Percentiles rank a stretch among this genome's conserved stretches.
Evolutionary conservation across 2,888 invertebrate species (phyloP).

Genomic region (Sipha maydis): DNA sequence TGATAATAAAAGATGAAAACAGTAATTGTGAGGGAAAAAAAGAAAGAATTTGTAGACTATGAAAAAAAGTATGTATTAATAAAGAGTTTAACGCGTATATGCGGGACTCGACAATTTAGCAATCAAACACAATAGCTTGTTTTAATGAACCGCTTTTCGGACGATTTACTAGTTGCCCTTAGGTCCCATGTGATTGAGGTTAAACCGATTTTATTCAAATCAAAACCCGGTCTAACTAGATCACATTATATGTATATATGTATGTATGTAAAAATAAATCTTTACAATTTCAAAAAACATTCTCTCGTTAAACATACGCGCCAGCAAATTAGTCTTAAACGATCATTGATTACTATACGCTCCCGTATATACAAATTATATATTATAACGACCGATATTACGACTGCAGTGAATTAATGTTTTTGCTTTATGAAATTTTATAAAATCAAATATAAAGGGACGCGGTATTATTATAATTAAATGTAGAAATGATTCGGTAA

Average conservation of each 20-base stretch:
- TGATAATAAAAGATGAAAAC: constrained; percentile 61
- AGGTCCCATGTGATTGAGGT: constrained; percentile 55
- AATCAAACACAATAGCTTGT: constrained; percentile 57
- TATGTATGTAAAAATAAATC: constrained; percentile 4
- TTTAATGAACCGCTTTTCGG: constrained; percentile 61
- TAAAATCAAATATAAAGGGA: not conserved
- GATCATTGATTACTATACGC: constrained; percentile 25
- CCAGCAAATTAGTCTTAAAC: constrained; percentile 23
- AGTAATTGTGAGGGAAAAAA: constrained; percentile 60
- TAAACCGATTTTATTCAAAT: constrained; percentile 61
- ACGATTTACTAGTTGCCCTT: constrained; percentile 56
- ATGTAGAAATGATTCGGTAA: not conserved
- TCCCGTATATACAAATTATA: not conserved
- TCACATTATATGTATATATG: not conserved
- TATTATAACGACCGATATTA: not conserved
- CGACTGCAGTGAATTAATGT: not conserved
- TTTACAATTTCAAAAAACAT: constrained; percentile 33
- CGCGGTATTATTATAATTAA: not conserved
- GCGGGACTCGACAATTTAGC: constrained; percentile 62
- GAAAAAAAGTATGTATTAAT: constrained; percentile 56
- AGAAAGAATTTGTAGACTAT: constrained; percentile 59
- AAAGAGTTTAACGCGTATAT: constrained; percentile 59
- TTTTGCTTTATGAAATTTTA: not conserved
- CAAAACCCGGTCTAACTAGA: constrained; percentile 54
- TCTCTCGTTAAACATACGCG: constrained; percentile 4